Base-by-base conservation (phyloP, 2,888 invertebrate genomes). In the Synanthedon tipuliformis region DNA sequence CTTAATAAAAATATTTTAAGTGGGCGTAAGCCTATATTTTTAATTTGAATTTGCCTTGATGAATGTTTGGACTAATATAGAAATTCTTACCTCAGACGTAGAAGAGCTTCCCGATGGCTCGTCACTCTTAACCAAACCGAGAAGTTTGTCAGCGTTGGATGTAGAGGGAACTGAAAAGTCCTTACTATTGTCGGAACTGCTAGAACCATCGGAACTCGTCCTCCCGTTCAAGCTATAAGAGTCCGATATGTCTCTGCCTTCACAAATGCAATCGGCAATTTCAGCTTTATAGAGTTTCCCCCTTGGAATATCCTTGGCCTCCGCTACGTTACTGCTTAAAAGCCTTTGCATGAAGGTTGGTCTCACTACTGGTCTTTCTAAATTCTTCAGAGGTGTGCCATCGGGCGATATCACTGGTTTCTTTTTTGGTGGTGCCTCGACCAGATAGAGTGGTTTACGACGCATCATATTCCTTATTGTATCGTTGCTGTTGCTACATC, bases 261-360 rank as follows among this genome's bases (percentile, higher is more conserved):
- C 68, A 56, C 69, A 67, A 57, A 67, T 65, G 48, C 71, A 61
- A 52, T 80, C 81, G 3, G 69, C 13, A 27, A 7, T 13, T n/a
- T 50, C 50, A 13, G 34, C 83, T 63, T 82, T 86, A 63, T 86
- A 86, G 57, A 86, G 61, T 60, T 83, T 85, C 16, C 86, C 86
- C 57, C 81, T 85, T 4, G 82, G 83, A 65, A 79, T 81, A 54
- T 79, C 77, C 59, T 81, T 83, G 56, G 81, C 81, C 55, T 82
- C 81, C 55, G 78, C 73, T 40, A 73, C 70, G 55, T 77, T 77
- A 59, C 79, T 82, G 61, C 63, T 77, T 53, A 86, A 64, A 49
- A 86, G 60, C 55, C 82, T 85, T 56, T 83, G 80, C 87, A 86
- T 86, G 55, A 86, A 85, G 61, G 86, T 85, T 18, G 59, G 59